Conservation (phyloP, 1,140 invertebrate genomes). For the Bombus pascuorum region DNA sequence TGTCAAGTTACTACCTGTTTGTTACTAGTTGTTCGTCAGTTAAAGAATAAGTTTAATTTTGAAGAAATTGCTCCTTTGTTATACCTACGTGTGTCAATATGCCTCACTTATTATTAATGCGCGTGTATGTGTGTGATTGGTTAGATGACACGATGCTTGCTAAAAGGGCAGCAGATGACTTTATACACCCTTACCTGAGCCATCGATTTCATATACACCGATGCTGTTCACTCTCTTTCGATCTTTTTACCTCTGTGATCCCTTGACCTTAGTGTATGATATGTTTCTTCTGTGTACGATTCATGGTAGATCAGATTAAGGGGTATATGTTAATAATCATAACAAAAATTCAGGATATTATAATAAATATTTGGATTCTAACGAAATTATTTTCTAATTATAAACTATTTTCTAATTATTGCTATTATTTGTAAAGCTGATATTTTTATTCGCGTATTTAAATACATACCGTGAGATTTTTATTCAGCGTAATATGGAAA, state of each 20-base stretch:
- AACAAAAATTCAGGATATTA: background rate
- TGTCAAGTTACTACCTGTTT: too few relatives aligned
- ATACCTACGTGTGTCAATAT: background rate
- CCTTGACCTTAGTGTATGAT: conserved; percentile 12
- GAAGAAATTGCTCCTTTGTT: background rate
- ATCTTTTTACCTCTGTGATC: conserved; percentile 16
- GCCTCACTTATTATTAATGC: background rate
- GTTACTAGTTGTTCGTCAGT: too few relatives aligned
- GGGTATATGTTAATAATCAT: background rate
- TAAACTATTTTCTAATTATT: too few relatives aligned
- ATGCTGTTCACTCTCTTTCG: conserved; percentile 20
- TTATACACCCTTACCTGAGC: conserved; percentile 6
- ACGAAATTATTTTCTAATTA: background rate
- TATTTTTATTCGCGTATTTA: too few relatives aligned
- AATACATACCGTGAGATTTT: background rate
- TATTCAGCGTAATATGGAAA: too few relatives aligned
- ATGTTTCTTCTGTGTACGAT: background rate
- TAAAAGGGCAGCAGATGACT: conserved; percentile 16
- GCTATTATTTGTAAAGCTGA: too few relatives aligned
- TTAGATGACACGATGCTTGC: background rate
- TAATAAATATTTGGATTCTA: background rate
- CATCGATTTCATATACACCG: conserved; percentile 25
- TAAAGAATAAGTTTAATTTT: background rate
- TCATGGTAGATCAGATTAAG: background rate
- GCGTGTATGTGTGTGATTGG: background rate